Percentiles rank a stretch among this genome's conserved stretches.
Conservation (phyloP, 2,797 vertebrate species). For the Helicolenus hilgendorfi region DNA sequence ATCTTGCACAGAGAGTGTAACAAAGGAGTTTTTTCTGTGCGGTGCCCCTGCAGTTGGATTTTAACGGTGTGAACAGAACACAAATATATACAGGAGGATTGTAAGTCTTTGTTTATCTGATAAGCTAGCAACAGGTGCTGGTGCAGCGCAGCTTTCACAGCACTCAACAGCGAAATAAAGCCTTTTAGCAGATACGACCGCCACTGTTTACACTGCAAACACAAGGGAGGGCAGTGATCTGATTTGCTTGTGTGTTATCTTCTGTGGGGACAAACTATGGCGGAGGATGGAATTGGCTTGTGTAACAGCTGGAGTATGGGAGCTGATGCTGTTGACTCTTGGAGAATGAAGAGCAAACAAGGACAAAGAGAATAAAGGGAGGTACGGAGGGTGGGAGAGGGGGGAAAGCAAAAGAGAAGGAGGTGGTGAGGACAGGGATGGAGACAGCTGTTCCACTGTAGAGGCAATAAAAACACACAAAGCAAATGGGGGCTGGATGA, state of each 20-base stretch:
- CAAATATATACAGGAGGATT: slow-evolving; percentile 11
- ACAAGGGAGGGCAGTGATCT: slow-evolving; percentile 58
- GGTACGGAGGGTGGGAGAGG: slow-evolving; percentile 25
- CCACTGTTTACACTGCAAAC: slow-evolving; percentile 77
- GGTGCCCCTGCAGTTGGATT: background rate
- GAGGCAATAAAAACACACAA: slow-evolving; percentile 74
- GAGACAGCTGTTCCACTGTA: slow-evolving; percentile 79
- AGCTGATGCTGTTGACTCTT: slow-evolving; percentile 78
- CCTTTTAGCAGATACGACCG: slow-evolving; percentile 58
- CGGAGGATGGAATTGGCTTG: slow-evolving; percentile 43
- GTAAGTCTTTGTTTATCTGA: slow-evolving; percentile 43
- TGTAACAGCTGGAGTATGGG: slow-evolving; percentile 80
- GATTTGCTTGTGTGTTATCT: slow-evolving; percentile 74
- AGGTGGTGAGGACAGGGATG: slow-evolving; percentile 48
- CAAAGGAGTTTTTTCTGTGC: background rate
- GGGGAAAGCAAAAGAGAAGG: slow-evolving; percentile 43
- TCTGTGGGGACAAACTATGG: slow-evolving; percentile 31
- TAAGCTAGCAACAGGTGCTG: slow-evolving; percentile 60
- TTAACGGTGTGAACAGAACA: slow-evolving; percentile 7
- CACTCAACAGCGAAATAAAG: slow-evolving; percentile 49
- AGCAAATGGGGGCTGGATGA: slow-evolving; percentile 61
- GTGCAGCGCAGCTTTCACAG: slow-evolving; percentile 41
- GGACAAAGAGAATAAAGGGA: slow-evolving; percentile 61
- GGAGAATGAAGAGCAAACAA: slow-evolving; percentile 82
- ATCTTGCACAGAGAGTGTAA: background rate